A percentile compares a stretch with the other conserved stretches of the same genome.
phyloP scores from a whole-genome alignment of 2,888 invertebrate genomes.

The Pristionchus exspectatus region DNA sequence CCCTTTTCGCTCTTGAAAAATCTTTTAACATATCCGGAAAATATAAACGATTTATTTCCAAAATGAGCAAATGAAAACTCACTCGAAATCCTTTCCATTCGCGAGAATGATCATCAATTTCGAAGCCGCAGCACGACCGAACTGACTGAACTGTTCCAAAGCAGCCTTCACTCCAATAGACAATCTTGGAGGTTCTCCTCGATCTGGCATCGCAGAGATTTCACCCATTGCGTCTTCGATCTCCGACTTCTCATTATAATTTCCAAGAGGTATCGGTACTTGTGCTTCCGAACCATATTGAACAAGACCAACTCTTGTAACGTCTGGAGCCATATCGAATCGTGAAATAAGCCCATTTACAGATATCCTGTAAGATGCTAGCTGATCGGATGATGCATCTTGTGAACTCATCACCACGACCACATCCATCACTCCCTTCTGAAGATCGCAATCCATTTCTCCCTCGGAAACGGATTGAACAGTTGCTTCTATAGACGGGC shows the following conservation, averaged over 20 bases:
- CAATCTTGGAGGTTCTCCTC: slow-evolving; percentile 34
- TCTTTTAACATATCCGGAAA: too few species aligned
- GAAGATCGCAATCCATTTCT: slow-evolving; percentile 54
- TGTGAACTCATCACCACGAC: slow-evolving; percentile 32
- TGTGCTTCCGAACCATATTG: slow-evolving; percentile 49
- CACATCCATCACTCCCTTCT: slow-evolving; percentile 35
- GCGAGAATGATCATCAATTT: slow-evolving; percentile 41
- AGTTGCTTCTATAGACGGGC: slow-evolving; percentile 61
- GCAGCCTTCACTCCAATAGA: slow-evolving; percentile 44
- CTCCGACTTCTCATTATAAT: slow-evolving; percentile 38
- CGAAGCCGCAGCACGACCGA: not conserved
- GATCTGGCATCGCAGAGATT: not conserved
- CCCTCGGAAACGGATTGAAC: slow-evolving; percentile 53
- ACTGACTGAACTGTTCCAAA: slow-evolving; percentile 47
- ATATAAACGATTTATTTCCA: too few species aligned
- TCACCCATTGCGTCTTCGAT: not conserved
- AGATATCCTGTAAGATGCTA: not conserved
- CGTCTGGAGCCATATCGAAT: slow-evolving; percentile 51
- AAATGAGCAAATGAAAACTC: not conserved
- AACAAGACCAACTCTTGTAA: slow-evolving; percentile 34
- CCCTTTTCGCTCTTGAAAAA: too few species aligned
- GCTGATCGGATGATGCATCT: not conserved
- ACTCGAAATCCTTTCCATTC: slow-evolving; percentile 40
- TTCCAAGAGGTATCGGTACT: slow-evolving; percentile 24
- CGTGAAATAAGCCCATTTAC: not conserved